Conservation (phyloP, 1,140 invertebrate genomes). For the Triops cancriformis region DNA sequence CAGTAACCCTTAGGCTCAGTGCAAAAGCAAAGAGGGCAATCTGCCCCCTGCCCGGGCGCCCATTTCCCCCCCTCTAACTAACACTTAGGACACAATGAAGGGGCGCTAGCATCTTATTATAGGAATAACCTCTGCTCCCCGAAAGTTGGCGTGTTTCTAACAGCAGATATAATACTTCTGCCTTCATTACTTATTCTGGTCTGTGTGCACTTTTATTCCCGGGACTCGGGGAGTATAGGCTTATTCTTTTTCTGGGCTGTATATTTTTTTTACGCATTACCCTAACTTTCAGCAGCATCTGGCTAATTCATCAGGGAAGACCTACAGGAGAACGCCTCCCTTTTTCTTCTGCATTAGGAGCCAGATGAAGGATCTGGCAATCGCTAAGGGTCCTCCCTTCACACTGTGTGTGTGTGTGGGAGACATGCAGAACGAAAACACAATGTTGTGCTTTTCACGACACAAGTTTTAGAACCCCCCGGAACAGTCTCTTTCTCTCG, state of each 20-base stretch:
- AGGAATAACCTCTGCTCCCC: background rate
- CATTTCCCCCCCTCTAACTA: background rate
- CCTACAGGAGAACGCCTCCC: background rate
- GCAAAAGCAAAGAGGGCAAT: too few species aligned
- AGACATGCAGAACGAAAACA: slow-evolving; percentile 13
- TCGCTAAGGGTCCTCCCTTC: background rate
- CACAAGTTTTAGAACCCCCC: background rate
- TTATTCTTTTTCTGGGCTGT: background rate
- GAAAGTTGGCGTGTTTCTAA: background rate
- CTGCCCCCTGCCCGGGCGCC: background rate
- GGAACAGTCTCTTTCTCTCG: background rate
- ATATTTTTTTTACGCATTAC: background rate
- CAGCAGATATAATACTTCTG: background rate
- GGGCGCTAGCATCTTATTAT: slow-evolving; percentile 13
- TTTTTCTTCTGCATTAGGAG: slow-evolving; percentile 1
- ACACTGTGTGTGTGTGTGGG: background rate
- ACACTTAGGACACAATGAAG: background rate
- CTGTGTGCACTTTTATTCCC: background rate
- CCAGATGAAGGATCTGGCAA: slow-evolving; percentile 8
- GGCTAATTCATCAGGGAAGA: slow-evolving; percentile 9
- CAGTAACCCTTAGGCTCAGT: too few species aligned
- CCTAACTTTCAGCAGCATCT: slow-evolving; percentile 2
- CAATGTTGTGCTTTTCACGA: slow-evolving; percentile 13
- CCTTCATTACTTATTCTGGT: background rate
- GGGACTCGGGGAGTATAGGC: background rate